Evolutionary conservation across 2,113 vertebrate genomes (phyloP).

Genomic region (Plotosus lineatus): DNA sequence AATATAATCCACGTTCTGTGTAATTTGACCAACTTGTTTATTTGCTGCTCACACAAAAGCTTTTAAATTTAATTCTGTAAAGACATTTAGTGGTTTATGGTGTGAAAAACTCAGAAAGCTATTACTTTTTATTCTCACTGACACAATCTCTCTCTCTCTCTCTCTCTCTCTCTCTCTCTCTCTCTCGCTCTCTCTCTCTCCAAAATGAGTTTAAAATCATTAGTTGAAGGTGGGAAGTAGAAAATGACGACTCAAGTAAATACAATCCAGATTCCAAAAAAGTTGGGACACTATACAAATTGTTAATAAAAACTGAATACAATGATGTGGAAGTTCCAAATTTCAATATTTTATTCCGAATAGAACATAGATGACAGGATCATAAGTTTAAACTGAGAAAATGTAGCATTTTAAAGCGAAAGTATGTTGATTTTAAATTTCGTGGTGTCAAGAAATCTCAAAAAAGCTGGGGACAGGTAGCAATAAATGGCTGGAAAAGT

Average conservation of each 20-base stretch:
- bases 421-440: too few relatives aligned
- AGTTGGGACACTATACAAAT: too few relatives aligned
- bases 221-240: constrained; percentile 51
- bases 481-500: too few relatives aligned
- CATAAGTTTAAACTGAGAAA: too few relatives aligned
- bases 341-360: too few relatives aligned
- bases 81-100: constrained; percentile 13
- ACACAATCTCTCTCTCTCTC: not conserved
- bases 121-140: too few relatives aligned
- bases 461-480: too few relatives aligned
- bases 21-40: not conserved
- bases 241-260: constrained; percentile 22
- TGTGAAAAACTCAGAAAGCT: constrained; percentile 1
- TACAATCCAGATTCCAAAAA: constrained; percentile 12
- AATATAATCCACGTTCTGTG: not conserved
- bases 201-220: constrained; percentile 44
- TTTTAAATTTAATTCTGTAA: not conserved
- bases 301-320: too few relatives aligned
- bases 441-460: too few relatives aligned
- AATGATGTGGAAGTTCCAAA: too few relatives aligned
- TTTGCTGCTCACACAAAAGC: not conserved
- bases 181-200: not conserved
- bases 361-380: too few relatives aligned
- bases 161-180: not conserved
- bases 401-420: too few relatives aligned